phyloP scores from a whole-genome alignment of 2,888 invertebrate species.

The Agrotis segetum region DNA sequence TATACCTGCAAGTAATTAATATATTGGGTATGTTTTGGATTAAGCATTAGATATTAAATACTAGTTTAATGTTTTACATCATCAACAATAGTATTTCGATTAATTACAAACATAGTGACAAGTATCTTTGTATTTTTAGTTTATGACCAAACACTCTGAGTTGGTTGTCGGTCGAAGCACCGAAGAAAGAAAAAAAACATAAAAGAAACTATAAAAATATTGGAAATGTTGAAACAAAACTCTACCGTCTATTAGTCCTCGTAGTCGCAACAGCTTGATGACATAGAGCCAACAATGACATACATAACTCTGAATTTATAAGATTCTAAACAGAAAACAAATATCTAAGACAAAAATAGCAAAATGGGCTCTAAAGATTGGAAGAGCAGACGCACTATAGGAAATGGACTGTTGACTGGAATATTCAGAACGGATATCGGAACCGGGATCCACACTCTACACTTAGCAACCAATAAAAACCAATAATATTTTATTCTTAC shows the following conservation, averaged over 20 bases:
- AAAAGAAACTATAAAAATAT: not conserved
- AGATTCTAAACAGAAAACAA: not conserved
- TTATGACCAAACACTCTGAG: not conserved
- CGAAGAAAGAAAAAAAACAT: not conserved
- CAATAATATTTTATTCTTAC: conserved; percentile 29
- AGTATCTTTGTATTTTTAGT: not conserved
- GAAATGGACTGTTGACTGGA: conserved; percentile 32
- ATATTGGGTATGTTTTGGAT: not conserved
- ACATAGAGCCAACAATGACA: not conserved
- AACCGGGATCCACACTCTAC: conserved; percentile 22
- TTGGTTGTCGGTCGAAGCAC: not conserved
- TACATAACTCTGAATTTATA: too few relatives aligned
- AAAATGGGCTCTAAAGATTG: not conserved
- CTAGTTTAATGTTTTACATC: not conserved
- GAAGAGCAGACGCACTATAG: conserved; percentile 20
- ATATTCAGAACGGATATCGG: conserved; percentile 32
- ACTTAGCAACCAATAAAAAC: conserved; percentile 32
- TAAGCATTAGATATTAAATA: conserved; percentile 3
- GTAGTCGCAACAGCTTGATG: too few relatives aligned
- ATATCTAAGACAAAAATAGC: not conserved
- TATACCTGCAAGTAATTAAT: conserved; percentile 10
- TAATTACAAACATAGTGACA: not conserved
- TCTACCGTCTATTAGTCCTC: not conserved
- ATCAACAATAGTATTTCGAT: not conserved
- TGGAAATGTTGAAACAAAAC: too few relatives aligned